Conservation (phyloP, 2,113 vertebrate genomes). For the Catharus minimus region DNA sequence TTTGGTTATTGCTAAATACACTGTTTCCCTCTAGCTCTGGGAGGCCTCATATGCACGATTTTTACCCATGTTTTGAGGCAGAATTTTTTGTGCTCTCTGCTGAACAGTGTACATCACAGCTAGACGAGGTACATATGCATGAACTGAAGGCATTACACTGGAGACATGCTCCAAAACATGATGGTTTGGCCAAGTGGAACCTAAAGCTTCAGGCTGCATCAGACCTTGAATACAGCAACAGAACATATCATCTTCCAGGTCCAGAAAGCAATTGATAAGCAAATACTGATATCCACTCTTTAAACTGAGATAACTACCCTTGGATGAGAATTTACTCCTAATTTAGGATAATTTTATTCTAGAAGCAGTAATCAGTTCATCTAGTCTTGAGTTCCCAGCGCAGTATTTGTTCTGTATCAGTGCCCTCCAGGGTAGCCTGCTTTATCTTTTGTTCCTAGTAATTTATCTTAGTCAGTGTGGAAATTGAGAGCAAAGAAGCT, state of each 20-base stretch:
- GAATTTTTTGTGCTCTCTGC: background rate
- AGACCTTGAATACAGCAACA: background rate
- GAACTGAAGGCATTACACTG: background rate
- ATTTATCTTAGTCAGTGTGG: background rate
- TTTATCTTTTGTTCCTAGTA: slow-evolving; percentile 1
- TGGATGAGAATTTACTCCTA: background rate
- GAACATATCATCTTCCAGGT: background rate
- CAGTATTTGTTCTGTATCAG: background rate
- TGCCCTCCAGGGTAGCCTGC: background rate
- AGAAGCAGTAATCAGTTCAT: background rate
- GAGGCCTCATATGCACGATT: background rate
- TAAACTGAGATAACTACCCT: background rate
- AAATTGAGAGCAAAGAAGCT: background rate
- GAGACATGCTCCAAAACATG: background rate
- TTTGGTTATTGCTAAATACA: background rate
- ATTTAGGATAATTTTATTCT: background rate
- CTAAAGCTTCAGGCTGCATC: background rate
- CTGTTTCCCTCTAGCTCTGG: background rate
- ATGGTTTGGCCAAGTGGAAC: background rate
- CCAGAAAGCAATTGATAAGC: background rate
- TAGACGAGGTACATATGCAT: accelerated
- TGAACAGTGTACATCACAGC: background rate
- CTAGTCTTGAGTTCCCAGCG: background rate
- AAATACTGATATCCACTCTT: background rate
- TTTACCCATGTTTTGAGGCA: background rate